Evolutionary conservation across 1,140 invertebrate genomes (phyloP).

Genomic region (Himalopsyche phryganea): DNA sequence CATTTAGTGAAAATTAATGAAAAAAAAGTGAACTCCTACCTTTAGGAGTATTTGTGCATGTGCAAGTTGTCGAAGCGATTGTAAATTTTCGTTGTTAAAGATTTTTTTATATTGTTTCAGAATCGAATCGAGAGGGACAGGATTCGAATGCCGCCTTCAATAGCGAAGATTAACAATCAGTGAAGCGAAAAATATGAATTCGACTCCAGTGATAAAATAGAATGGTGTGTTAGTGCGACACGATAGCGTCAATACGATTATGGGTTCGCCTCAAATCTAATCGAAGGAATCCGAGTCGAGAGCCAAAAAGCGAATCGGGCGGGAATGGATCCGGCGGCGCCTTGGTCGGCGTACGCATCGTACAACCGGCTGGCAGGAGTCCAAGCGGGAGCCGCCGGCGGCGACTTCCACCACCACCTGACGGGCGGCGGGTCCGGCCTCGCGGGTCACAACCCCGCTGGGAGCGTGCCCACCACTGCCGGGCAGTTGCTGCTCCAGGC

Average conservation of each 20-base stretch:
- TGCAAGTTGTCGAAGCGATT: too few species aligned
- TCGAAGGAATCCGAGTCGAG: not conserved
- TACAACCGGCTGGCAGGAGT: slow-evolving; percentile 68
- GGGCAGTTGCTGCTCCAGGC: slow-evolving; percentile 61
- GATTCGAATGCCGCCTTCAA: too few species aligned
- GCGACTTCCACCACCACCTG: slow-evolving; percentile 64
- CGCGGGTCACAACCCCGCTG: slow-evolving; percentile 40
- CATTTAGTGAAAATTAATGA: too few species aligned
- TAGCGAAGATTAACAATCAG: too few species aligned
- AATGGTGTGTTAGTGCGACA: too few species aligned
- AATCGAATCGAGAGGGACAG: too few species aligned
- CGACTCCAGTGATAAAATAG: too few species aligned
- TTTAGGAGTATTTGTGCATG: too few species aligned
- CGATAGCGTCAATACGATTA: slow-evolving; percentile 6
- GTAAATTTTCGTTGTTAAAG: too few species aligned
- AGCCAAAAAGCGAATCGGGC: not conserved
- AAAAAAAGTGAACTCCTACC: too few species aligned
- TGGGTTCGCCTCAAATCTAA: slow-evolving; percentile 17
- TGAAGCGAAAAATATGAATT: too few species aligned
- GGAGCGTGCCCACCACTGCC: slow-evolving; percentile 56
- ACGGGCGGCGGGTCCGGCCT: slow-evolving; percentile 50
- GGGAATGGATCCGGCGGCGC: slow-evolving; percentile 74
- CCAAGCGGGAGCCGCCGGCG: slow-evolving; percentile 55
- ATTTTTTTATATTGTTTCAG: too few species aligned
- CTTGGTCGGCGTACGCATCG: slow-evolving; percentile 69